phyloP scores from a whole-genome alignment of 2,797 vertebrate species.

The Thripadectes ignobilis region DNA sequence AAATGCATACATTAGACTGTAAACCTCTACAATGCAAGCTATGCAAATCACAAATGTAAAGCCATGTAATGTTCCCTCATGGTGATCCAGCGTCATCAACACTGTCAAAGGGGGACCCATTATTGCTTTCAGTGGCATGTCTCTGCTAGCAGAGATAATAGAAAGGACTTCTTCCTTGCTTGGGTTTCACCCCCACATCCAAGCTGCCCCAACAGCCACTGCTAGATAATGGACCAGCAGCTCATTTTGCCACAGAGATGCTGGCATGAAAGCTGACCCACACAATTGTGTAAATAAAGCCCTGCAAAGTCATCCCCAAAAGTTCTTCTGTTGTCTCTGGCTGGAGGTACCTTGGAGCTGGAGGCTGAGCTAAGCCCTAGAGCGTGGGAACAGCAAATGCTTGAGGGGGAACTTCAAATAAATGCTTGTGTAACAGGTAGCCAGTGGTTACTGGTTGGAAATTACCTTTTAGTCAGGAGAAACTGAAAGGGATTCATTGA shows the following conservation, averaged over 20 bases:
- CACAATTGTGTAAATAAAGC: neutral
- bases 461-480: neutral
- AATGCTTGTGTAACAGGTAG: neutral
- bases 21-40: neutral
- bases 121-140: neutral
- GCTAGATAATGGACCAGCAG: neutral
- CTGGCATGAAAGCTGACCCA: neutral
- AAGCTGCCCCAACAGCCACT: neutral
- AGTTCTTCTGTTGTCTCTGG: neutral
- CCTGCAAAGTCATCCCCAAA: neutral
- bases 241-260: neutral
- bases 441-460: neutral
- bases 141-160: neutral
- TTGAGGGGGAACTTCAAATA: neutral
- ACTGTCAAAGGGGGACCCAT: neutral
- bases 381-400: neutral
- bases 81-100: neutral
- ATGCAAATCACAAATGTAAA: constrained; percentile 29
- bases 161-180: neutral
- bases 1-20: neutral
- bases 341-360: neutral
- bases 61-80: neutral
- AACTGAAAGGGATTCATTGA: neutral
- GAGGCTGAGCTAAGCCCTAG: neutral
- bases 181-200: neutral